Evolutionary conservation across 2,888 invertebrate species (phyloP).

Genomic region (Orthosia incerta): DNA sequence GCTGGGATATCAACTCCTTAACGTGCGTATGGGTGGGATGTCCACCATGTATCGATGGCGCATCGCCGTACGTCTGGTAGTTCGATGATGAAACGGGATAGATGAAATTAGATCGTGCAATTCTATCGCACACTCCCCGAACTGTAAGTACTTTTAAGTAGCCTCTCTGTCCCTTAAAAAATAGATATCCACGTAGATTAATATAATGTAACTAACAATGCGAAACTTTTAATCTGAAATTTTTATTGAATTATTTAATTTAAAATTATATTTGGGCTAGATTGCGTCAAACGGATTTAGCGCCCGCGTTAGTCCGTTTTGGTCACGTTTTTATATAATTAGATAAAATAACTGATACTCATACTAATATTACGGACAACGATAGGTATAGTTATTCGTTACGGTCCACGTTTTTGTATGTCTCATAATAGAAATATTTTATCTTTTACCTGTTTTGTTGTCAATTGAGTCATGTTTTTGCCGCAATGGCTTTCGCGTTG

Average conservation of each 20-base stretch:
- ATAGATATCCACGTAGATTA: background rate
- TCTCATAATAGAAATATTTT: background rate
- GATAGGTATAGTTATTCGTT: background rate
- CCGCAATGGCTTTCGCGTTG: background rate
- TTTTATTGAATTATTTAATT: conserved; percentile 13
- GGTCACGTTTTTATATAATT: background rate
- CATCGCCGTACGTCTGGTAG: too few relatives aligned
- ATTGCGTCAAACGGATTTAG: background rate
- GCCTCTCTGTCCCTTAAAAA: too few relatives aligned
- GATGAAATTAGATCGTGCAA: too few relatives aligned
- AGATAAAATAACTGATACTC: conserved; percentile 11
- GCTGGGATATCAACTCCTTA: too few relatives aligned
- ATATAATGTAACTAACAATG: conserved; percentile 11
- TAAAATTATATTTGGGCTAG: background rate
- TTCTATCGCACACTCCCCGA: too few relatives aligned
- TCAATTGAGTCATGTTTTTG: conserved; percentile 1
- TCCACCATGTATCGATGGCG: too few relatives aligned
- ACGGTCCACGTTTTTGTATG: background rate
- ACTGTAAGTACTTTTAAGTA: background rate
- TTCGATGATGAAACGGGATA: too few relatives aligned
- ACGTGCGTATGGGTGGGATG: too few relatives aligned
- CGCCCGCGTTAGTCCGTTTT: background rate
- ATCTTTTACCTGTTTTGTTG: background rate
- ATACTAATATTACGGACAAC: background rate
- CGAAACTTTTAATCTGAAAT: conserved; percentile 5